Conservation (phyloP, 2,888 invertebrate genomes). For the Rotaria magnacalcarata region DNA sequence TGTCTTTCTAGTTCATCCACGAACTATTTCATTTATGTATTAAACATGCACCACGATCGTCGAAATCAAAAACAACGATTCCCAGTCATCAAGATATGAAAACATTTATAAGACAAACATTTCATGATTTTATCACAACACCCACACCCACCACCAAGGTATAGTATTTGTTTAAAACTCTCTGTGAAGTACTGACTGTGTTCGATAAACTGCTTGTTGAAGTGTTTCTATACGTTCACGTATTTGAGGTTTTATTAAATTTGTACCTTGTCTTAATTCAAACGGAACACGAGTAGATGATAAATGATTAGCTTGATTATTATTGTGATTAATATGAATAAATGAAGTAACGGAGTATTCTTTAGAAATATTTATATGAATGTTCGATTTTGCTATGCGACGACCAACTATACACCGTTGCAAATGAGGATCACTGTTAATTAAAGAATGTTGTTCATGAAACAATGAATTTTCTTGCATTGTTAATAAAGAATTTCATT, state of each 20-base stretch:
- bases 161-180: background rate
- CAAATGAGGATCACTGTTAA: background rate
- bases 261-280: background rate
- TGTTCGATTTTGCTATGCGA: background rate
- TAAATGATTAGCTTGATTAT: background rate
- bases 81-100: conserved; percentile 28
- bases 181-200: background rate
- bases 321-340: background rate
- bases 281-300: background rate
- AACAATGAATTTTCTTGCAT: background rate
- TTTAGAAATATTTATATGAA: background rate
- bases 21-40: conserved; percentile 32
- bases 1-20: background rate
- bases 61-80: background rate
- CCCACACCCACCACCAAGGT: background rate
- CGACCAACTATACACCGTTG: background rate
- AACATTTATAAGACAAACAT: conserved; percentile 20
- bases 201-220: conserved; percentile 12
- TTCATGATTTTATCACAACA: background rate
- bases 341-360: background rate
- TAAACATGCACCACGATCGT: conserved; percentile 10
- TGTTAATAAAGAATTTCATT: background rate
- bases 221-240: background rate
- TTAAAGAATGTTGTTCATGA: background rate
- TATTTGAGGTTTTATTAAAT: conserved; percentile 8